These are phyloP conservation scores for Strigops habroptila DNA, from an alignment of 2,113 vertebrate species.

Conservation along the genomic window DNA sequence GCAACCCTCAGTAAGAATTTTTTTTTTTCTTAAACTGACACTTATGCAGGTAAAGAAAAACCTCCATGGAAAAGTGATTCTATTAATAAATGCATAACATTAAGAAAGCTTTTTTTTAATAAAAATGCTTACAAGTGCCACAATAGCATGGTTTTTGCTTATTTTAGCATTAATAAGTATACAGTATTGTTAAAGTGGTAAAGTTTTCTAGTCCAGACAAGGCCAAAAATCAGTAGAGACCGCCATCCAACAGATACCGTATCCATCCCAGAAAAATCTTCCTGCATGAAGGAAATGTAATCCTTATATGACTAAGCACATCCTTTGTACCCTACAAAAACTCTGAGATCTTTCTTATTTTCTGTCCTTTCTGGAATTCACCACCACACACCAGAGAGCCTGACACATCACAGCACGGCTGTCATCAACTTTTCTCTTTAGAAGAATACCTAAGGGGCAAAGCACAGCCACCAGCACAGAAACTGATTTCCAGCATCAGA, in stretches of 20 bases:
- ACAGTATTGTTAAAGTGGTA: not conserved
- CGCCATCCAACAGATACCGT: not conserved
- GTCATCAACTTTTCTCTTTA: not conserved
- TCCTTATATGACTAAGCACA: not conserved
- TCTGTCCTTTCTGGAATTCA: not conserved
- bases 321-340: not conserved
- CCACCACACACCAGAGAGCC: not conserved
- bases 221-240: not conserved
- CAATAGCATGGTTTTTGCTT: not conserved
- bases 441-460: not conserved
- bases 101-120: not conserved
- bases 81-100: not conserved
- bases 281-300: not conserved
- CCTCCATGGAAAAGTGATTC: not conserved
- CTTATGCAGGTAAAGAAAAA: not conserved
- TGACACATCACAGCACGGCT: not conserved
- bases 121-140: not conserved
- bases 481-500: conserved; percentile 8
- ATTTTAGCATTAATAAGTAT: not conserved
- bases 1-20: not conserved
- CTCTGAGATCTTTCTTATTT: not conserved
- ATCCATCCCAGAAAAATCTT: not conserved
- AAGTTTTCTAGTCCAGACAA: not conserved
- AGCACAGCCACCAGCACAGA: conserved; percentile 1
- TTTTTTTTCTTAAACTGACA: not conserved